These are phyloP conservation scores for Saccostrea glomerata DNA, from an alignment of 1,140 invertebrate genomes.

Conservation along the genomic window DNA sequence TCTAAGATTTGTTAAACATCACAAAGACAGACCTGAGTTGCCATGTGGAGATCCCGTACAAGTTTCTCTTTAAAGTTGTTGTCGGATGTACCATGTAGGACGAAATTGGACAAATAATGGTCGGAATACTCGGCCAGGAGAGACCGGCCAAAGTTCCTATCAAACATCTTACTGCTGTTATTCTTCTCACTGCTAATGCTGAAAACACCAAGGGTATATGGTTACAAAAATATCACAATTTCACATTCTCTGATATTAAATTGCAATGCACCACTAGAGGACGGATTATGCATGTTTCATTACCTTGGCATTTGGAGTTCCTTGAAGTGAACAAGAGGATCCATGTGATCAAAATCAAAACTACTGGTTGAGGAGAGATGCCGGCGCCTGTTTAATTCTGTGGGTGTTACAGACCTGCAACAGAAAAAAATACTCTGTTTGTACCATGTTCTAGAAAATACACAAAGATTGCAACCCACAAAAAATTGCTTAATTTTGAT, in stretches of 20 bases:
- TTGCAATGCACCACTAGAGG: not conserved
- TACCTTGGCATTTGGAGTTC: slow-evolving; percentile 74
- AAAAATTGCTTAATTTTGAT: too few relatives aligned
- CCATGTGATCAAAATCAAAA: slow-evolving; percentile 69
- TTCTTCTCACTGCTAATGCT: slow-evolving; percentile 55
- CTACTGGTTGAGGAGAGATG: slow-evolving; percentile 74
- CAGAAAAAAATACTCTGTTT: not conserved
- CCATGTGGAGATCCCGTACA: slow-evolving; percentile 79
- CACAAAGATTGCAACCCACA: too few relatives aligned
- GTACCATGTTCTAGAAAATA: too few relatives aligned
- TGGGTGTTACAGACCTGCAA: slow-evolving; percentile 74
- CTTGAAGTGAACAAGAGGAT: slow-evolving; percentile 71
- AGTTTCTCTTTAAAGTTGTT: slow-evolving; percentile 77
- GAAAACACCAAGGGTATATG: not conserved
- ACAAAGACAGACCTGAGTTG: slow-evolving; percentile 79
- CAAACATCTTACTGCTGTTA: slow-evolving; percentile 67
- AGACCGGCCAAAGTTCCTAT: slow-evolving; percentile 80
- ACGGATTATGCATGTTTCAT: not conserved
- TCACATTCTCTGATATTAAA: not conserved
- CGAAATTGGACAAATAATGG: slow-evolving; percentile 88
- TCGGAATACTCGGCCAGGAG: slow-evolving; percentile 84
- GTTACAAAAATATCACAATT: not conserved
- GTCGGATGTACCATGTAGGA: slow-evolving; percentile 83
- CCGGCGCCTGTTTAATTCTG: slow-evolving; percentile 71
- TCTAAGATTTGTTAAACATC: not conserved